Conservation (phyloP, 2,888 invertebrate species). For the Hydrotaea diabolus region DNA sequence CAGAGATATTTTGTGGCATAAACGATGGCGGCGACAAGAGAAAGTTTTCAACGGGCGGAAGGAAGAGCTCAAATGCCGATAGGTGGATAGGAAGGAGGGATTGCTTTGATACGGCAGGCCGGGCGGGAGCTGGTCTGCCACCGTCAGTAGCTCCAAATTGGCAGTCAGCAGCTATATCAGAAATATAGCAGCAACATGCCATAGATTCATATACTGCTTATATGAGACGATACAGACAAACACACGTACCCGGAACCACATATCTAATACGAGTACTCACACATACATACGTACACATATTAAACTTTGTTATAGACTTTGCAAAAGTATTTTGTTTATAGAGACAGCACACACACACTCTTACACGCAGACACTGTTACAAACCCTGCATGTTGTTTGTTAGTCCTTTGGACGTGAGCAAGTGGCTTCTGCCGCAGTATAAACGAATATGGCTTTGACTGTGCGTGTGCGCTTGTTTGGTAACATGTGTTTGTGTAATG, state of each 20-base stretch:
- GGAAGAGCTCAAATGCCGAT: constrained; percentile 48
- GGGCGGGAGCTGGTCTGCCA: not conserved
- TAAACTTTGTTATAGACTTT: not conserved
- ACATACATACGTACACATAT: not conserved
- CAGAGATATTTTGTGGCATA: constrained; percentile 28
- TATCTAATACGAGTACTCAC: no score
- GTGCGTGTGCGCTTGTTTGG: constrained; percentile 29
- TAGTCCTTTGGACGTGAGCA: constrained; percentile 13
- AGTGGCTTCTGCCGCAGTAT: not conserved
- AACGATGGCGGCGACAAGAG: not conserved
- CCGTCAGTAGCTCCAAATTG: constrained; percentile 39
- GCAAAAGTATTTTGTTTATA: constrained; percentile 38
- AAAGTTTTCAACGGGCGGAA: not conserved
- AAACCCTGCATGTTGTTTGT: constrained; percentile 15
- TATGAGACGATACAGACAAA: not conserved
- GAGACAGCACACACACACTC: not conserved
- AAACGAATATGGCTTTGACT: not conserved
- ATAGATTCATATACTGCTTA: not conserved
- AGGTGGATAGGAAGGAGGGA: constrained; percentile 5
- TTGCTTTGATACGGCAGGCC: no score
- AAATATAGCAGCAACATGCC: not conserved
- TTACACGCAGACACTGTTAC: not conserved
- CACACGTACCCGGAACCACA: not conserved
- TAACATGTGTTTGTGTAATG: constrained; percentile 55
- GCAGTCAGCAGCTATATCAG: constrained; percentile 24